Evolutionary conservation across 2,113 vertebrate genomes (phyloP), one percentile per base, ranked within the genome.

Genomic region (Nanorana parkeri): DNA sequence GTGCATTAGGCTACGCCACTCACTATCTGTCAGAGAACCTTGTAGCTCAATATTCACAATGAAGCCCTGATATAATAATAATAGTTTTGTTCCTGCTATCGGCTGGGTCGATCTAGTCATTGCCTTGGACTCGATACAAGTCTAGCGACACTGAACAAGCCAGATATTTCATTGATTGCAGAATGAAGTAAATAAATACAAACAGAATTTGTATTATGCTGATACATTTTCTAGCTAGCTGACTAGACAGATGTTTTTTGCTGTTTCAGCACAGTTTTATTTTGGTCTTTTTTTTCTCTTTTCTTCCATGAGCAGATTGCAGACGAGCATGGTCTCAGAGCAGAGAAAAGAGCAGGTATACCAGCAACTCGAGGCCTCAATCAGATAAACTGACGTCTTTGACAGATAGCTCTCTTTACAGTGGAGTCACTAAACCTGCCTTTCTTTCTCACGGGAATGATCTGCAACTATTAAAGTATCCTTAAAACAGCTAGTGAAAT

Each of bases 321-420:
- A 90, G 88, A 90, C 81, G 86, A 84, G 82, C 88, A 89, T 87
- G 82, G 84, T 87, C 84, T 87, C 87, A 82, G 84, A 86, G 85
- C 23, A 74, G 86, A 88, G 88, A 89, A 47, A 85, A 82, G 84
- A 69, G 81, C 87, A 88, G 88, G 83, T 78, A 84, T 81, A 85
- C 81, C 80, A 87, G 85, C 85, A 89, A 88, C 84, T 89, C 88
- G 86, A 87, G 86, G 83, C 84, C 83, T 91, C 86, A 88, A 85
- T 91, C 85, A 92, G 92, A 94, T 93, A 94, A 89, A 90, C 87
- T 92, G 92, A 92, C 90, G 90, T 92, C 86, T 86, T 83, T 93
- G 93, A 93, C 88, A 90, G 86, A 91, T 92, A 91, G 89, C 87
- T 91, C 86, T 93, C 88, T 93, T 87, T 82, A 91, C 77, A 86